Conservation (phyloP, 1,140 invertebrate genomes). For the Bombus confusus region DNA sequence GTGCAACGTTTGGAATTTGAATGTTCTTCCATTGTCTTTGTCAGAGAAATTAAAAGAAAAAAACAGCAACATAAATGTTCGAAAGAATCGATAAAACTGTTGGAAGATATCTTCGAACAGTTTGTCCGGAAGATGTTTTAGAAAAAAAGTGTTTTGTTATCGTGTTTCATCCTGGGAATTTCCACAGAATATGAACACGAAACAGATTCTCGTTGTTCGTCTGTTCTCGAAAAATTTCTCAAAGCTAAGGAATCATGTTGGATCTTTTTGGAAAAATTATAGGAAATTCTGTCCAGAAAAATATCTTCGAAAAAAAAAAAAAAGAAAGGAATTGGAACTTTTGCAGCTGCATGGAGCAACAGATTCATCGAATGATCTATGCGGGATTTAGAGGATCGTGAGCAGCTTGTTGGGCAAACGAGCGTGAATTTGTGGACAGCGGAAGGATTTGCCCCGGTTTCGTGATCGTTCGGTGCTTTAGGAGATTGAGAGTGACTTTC, state of each 20-base stretch:
- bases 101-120: too few relatives aligned
- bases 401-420: neutral
- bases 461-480: neutral
- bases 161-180: neutral
- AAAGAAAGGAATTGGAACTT: neutral
- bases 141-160: neutral
- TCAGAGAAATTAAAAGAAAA: too few relatives aligned
- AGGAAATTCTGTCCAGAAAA: neutral
- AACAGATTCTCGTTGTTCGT: neutral
- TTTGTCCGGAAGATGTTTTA: fast-evolving
- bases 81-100: too few relatives aligned
- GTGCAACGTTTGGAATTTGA: too few relatives aligned
- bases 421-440: neutral
- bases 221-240: neutral
- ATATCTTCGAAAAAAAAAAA: neutral
- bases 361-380: neutral
- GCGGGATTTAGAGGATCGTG: neutral
- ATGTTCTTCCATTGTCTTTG: too few relatives aligned
- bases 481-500: slow-evolving; percentile 7
- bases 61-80: too few relatives aligned
- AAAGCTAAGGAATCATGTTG: too few relatives aligned
- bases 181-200: neutral
- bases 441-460: neutral
- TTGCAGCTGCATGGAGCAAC: neutral
- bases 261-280: neutral